These are phyloP conservation scores for Cyclophora punctaria DNA, from an alignment of 2,888 invertebrate genomes.

Conservation along the genomic window DNA sequence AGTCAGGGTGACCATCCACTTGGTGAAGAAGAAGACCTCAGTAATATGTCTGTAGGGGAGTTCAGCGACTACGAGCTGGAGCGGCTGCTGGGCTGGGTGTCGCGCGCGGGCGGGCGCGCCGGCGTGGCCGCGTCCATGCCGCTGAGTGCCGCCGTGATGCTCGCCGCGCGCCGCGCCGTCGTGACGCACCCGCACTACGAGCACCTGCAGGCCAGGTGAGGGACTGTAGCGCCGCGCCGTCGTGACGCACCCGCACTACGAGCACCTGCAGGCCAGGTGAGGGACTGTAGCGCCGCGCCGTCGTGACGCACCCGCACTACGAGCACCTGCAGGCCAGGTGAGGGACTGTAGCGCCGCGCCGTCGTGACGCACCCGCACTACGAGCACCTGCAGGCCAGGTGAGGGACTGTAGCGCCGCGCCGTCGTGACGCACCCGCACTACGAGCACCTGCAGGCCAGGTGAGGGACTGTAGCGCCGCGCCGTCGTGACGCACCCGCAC, in stretches of 20 bases:
- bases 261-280: slow-evolving; percentile 78
- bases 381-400: no score
- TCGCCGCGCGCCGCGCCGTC: slow-evolving; percentile 84
- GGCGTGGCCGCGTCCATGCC: slow-evolving; percentile 93
- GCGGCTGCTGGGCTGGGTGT: slow-evolving; percentile 85
- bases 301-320: no score
- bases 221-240: slow-evolving; percentile 76
- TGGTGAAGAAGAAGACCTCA: no score
- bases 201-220: slow-evolving; percentile 82
- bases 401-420: slow-evolving; percentile 73
- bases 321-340: no score
- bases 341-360: no score
- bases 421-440: slow-evolving; percentile 90
- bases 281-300: no score
- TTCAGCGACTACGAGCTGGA: slow-evolving; percentile 84
- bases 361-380: no score
- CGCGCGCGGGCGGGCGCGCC: slow-evolving; percentile 76
- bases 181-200: slow-evolving; percentile 94
- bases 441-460: slow-evolving; percentile 82
- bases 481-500: no score
- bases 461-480: no score
- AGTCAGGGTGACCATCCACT: no score
- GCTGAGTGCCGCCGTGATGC: slow-evolving; percentile 85
- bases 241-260: slow-evolving; percentile 92
- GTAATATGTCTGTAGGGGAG: slow-evolving; percentile 65